Conservation (phyloP, 2,888 invertebrate genomes). For the Linnaemya vulpina region DNA sequence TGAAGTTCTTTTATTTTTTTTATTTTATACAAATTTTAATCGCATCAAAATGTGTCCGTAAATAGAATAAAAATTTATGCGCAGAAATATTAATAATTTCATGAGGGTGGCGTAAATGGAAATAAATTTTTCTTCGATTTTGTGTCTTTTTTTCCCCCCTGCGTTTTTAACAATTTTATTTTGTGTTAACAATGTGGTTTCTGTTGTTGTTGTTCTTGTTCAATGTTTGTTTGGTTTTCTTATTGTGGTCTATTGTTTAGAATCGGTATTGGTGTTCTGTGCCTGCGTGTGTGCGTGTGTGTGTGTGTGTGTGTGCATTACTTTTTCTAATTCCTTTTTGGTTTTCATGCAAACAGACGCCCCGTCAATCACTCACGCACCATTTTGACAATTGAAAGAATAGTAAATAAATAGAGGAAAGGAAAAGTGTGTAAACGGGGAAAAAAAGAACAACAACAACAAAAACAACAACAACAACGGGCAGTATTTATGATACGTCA, state of each 20-base stretch:
- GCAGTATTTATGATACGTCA: constrained; percentile 39
- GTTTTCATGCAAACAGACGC: constrained; percentile 60
- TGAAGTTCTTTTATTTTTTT: too few species aligned
- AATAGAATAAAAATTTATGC: too few species aligned
- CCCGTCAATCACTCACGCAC: constrained; percentile 72
- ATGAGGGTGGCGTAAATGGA: constrained; percentile 53
- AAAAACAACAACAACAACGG: too few species aligned
- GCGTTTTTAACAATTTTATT: constrained; percentile 66
- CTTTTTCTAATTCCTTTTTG: constrained; percentile 21
- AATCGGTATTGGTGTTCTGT: constrained; percentile 54
- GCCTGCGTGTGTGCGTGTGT: neutral
- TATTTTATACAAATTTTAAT: too few species aligned
- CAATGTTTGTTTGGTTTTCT: constrained; percentile 44
- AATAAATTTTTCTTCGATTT: constrained; percentile 33
- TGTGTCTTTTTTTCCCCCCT: constrained; percentile 73
- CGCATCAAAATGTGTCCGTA: too few species aligned
- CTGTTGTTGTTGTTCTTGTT: constrained; percentile 13
- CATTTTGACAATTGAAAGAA: constrained; percentile 73
- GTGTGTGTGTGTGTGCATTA: neutral
- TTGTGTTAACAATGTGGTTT: constrained; percentile 68
- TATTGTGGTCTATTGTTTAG: constrained; percentile 61
- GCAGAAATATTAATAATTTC: constrained; percentile 40
- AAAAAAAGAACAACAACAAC: too few species aligned
- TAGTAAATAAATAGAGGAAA: constrained; percentile 57
- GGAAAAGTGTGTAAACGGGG: constrained; percentile 20